Conservation (phyloP, 92 coral and sea anemone species). For the Palythoa grandiflora region DNA sequence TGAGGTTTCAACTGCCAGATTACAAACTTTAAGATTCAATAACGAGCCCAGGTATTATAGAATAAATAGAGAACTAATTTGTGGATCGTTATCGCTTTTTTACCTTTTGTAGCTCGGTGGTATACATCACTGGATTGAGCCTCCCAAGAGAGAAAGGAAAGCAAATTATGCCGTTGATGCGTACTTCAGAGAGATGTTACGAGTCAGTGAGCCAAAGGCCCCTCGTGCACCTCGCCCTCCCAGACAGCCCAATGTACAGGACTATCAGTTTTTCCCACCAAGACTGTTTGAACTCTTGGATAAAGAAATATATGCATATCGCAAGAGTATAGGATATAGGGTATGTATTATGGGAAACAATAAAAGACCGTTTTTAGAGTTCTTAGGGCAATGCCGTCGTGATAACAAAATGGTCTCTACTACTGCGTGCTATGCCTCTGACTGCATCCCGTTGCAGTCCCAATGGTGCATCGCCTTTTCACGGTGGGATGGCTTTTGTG, state of each 20-base stretch:
- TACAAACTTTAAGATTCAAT: no score
- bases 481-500: no score
- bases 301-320: slow-evolving; percentile 96
- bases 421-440: no score
- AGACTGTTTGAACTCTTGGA: slow-evolving; percentile 97
- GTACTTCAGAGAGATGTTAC: slow-evolving; percentile 93
- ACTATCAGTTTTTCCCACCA: slow-evolving; percentile 98
- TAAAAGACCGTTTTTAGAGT: no score
- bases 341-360: slow-evolving; percentile 50
- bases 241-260: slow-evolving; percentile 98
- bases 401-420: no score
- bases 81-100: neutral
- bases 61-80: no score
- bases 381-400: no score
- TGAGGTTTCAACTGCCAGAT: no score
- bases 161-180: slow-evolving; percentile 99
- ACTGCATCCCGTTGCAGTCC: no score
- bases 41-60: no score
- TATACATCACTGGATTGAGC: slow-evolving; percentile 97
- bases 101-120: slow-evolving; percentile 75
- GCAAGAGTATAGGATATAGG: slow-evolving; percentile 98
- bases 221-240: slow-evolving; percentile 99
- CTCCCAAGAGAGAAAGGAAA: slow-evolving; percentile 97
- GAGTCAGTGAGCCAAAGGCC: slow-evolving; percentile 98
- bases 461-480: no score